phyloP scores from a whole-genome alignment of 2,888 invertebrate genomes.

The Drosophila pseudotakahashii region DNA sequence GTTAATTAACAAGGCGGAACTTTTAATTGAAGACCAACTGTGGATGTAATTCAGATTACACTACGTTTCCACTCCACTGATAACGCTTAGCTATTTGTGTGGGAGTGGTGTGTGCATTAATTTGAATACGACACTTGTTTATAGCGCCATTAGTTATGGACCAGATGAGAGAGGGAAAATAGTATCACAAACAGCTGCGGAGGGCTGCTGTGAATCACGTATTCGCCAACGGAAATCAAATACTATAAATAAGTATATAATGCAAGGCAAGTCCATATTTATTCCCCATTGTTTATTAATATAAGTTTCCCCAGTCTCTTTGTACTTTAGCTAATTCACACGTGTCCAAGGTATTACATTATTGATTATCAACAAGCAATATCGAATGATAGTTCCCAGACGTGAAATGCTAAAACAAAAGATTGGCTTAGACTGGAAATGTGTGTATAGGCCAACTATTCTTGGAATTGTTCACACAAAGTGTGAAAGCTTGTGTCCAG shows the following conservation, averaged over 20 bases:
- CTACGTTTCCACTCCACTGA: conserved; percentile 35
- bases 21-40: conserved; percentile 61
- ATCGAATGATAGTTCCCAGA: conserved; percentile 35
- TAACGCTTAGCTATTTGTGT: conserved; percentile 45
- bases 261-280: conserved; percentile 4
- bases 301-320: conserved; percentile 20
- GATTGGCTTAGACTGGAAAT: neutral
- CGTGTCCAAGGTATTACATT: conserved; percentile 16
- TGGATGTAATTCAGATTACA: conserved; percentile 12
- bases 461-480: conserved; percentile 3
- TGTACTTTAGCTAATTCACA: conserved; percentile 15
- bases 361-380: conserved; percentile 23
- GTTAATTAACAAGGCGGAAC: conserved; percentile 59
- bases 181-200: conserved; percentile 15
- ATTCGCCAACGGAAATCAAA: conserved; percentile 38
- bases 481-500: neutral
- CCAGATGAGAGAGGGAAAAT: conserved; percentile 6
- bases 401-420: conserved; percentile 10
- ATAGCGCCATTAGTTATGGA: conserved; percentile 54
- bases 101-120: conserved; percentile 44
- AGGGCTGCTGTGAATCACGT: conserved; percentile 35
- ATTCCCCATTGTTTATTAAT: conserved; percentile 25
- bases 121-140: conserved; percentile 47
- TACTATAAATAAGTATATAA: conserved; percentile 21
- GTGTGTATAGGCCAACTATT: conserved; percentile 8